These are phyloP conservation scores for Sphenopsis melanotis DNA, from an alignment of 2,797 vertebrate species.

Conservation along the genomic window DNA sequence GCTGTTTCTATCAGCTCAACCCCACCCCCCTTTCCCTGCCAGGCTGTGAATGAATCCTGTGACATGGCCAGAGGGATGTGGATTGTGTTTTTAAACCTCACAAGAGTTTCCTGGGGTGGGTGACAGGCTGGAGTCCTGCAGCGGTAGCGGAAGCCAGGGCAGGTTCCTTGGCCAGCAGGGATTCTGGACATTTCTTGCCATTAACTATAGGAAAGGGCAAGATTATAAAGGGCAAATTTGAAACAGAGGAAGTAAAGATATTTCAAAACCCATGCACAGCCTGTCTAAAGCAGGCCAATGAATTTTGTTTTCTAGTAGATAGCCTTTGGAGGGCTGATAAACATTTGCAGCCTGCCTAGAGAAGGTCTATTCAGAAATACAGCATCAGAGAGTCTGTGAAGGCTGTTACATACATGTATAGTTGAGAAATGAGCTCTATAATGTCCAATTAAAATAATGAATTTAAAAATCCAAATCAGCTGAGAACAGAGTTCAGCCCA, in stretches of 20 bases:
- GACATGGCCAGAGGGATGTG: neutral
- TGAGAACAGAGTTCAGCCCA: neutral
- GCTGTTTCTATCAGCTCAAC: neutral
- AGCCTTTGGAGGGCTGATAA: neutral
- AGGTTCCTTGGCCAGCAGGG: rapidly evolving
- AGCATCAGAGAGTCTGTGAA: neutral
- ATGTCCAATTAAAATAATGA: neutral
- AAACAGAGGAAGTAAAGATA: neutral
- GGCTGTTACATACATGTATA: neutral
- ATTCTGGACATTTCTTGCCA: rapidly evolving
- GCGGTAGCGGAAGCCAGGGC: rapidly evolving
- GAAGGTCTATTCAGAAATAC: neutral
- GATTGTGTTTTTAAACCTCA: neutral
- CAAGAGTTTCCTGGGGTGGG: neutral
- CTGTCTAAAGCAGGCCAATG: neutral
- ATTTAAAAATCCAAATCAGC: neutral
- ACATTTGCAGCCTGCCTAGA: neutral
- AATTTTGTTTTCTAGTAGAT: neutral
- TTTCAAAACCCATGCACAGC: neutral
- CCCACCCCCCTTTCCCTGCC: neutral
- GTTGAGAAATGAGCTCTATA: neutral
- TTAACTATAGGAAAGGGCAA: neutral
- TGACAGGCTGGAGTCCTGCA: neutral
- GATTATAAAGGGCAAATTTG: neutral
- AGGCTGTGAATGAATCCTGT: neutral